A percentile compares a stretch with the other conserved stretches of the same genome.
These are phyloP conservation scores for Gadopsis bispinosus DNA, from an alignment of 2,797 vertebrate species.

Conservation along the genomic window DNA sequence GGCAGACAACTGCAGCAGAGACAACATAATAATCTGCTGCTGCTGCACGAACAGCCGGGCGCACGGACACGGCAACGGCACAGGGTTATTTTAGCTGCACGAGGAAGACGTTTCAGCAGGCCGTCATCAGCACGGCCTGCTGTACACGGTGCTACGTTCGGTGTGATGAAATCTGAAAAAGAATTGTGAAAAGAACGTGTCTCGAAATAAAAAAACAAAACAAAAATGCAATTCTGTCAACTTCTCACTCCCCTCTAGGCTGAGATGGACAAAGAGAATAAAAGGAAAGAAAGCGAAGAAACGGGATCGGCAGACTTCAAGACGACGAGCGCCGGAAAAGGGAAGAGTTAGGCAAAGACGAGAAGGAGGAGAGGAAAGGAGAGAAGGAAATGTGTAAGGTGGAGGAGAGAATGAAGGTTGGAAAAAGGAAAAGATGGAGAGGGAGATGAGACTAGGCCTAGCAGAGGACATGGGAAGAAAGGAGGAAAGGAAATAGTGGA, in stretches of 20 bases:
- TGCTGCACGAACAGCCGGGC: constrained; percentile 15
- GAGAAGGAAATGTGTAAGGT: neutral
- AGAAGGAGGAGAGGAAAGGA: neutral
- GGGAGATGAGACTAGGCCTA: neutral
- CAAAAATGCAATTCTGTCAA: neutral
- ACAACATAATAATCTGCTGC: constrained; percentile 22
- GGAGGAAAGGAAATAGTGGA: neutral
- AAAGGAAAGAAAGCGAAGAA: constrained; percentile 7
- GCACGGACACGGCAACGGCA: neutral
- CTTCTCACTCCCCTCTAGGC: neutral
- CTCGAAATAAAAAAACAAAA: neutral
- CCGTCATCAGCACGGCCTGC: neutral
- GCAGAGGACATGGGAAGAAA: neutral
- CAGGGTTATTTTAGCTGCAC: constrained; percentile 4
- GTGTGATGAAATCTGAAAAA: neutral
- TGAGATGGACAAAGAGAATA: neutral
- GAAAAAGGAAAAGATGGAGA: neutral
- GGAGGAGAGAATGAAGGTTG: neutral
- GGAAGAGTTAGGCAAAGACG: neutral
- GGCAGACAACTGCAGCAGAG: constrained; percentile 9
- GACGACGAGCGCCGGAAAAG: too few species aligned
- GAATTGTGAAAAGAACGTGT: neutral
- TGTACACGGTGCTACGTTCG: neutral
- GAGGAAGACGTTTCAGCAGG: neutral
- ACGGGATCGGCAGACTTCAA: neutral